Conservation (phyloP, 92 coral and sea anemone species). For the Phenganax marumi region DNA sequence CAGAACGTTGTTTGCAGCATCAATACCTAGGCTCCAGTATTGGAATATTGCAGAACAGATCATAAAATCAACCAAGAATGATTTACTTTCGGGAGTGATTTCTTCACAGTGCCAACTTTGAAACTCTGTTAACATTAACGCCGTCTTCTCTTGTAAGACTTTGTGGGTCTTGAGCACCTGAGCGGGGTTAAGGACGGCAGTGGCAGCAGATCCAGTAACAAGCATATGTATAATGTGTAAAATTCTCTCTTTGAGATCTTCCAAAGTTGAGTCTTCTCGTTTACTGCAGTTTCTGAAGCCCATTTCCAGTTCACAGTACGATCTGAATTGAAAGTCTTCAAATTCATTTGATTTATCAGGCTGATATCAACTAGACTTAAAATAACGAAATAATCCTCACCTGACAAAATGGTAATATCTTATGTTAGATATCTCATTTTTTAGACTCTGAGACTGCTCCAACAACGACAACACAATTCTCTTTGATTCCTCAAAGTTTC, state of each 20-base stretch:
- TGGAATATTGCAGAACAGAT: constrained; percentile 76
- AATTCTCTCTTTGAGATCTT: constrained; percentile 13
- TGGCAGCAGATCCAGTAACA: not conserved
- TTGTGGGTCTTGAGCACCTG: constrained; percentile 27
- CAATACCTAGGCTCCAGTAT: constrained; percentile 74
- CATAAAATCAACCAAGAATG: constrained; percentile 58
- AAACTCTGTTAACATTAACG: constrained; percentile 27
- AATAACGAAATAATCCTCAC: not conserved
- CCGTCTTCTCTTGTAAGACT: constrained; percentile 2
- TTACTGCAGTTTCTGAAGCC: not conserved
- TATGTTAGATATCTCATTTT: not conserved
- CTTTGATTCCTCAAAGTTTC: constrained; percentile 71
- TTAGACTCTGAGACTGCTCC: constrained; percentile 11
- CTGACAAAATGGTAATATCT: constrained; percentile 27
- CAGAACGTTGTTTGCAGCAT: constrained; percentile 60
- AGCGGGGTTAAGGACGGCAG: constrained; percentile 15
- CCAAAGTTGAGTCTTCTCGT: not conserved
- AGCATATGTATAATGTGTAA: constrained; percentile 10
- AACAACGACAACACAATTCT: constrained; percentile 77
- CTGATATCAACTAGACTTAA: no score
- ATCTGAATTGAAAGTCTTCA: constrained; percentile 1
- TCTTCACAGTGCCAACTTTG: constrained; percentile 7
- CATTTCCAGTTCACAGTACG: constrained; percentile 44
- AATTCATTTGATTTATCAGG: no score
- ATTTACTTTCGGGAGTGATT: not conserved